Evolutionary conservation across 2,113 vertebrate species (phyloP).

Genomic region (Zapus hudsonius): DNA sequence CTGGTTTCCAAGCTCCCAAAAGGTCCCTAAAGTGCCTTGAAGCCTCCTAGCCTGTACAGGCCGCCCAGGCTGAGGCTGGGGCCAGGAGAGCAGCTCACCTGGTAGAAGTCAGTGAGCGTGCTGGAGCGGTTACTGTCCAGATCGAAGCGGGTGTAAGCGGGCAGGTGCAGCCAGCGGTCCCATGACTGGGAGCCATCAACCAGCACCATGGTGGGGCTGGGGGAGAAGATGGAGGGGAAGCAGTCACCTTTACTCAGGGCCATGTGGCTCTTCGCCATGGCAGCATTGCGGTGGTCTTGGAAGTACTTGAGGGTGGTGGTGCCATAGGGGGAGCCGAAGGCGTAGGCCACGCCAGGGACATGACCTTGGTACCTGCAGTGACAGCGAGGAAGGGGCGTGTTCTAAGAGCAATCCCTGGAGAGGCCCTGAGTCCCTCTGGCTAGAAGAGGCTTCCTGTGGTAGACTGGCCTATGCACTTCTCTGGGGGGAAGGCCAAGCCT

Average conservation of each 20-base stretch:
- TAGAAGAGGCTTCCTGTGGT: neutral
- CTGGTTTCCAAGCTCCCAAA: neutral
- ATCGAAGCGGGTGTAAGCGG: constrained; percentile 75
- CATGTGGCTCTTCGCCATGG: constrained; percentile 63
- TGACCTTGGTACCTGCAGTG: constrained; percentile 79
- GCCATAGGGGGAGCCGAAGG: constrained; percentile 77
- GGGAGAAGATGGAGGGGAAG: constrained; percentile 81
- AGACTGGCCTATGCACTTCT: neutral
- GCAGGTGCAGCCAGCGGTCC: constrained; percentile 47
- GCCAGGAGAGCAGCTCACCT: constrained; percentile 68
- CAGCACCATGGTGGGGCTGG: constrained; percentile 50
- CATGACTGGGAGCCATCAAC: neutral
- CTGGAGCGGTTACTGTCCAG: constrained; percentile 72
- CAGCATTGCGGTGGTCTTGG: constrained; percentile 72
- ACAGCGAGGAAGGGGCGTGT: too few species aligned
- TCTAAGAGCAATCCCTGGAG: neutral
- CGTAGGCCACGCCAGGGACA: constrained; percentile 69
- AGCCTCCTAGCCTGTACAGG: neutral
- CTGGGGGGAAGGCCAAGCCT: neutral
- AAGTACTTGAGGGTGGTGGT: constrained; percentile 79
- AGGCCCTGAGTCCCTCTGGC: neutral
- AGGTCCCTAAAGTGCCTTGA: neutral
- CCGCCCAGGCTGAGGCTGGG: neutral
- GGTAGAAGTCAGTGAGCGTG: constrained; percentile 79
- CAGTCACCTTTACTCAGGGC: constrained; percentile 61